Evolutionary conservation across 2,113 vertebrate genomes (phyloP).

Genomic region (Okapia johnstoni): DNA sequence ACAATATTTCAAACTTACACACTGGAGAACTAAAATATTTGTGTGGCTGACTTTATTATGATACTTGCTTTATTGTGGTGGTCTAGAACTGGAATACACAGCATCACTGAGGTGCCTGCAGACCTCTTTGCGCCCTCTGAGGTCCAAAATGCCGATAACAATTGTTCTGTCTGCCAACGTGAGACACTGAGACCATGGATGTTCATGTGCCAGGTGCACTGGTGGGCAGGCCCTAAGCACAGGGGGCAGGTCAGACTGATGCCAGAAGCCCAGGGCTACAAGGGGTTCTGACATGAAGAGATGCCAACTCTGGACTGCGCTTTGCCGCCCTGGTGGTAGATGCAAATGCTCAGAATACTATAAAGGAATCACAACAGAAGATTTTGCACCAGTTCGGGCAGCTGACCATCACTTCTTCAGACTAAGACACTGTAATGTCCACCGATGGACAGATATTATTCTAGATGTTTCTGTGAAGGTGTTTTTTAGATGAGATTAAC

Average conservation of each 20-base stretch:
- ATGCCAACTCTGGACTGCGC: background rate
- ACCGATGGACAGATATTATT: background rate
- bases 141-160: background rate
- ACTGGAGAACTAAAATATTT: background rate
- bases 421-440: background rate
- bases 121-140: background rate
- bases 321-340: background rate
- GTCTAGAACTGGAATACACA: background rate
- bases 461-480: background rate
- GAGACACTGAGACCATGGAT: background rate
- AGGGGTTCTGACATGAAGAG: background rate
- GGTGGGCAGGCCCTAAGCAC: background rate
- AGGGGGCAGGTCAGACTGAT: background rate
- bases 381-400: background rate
- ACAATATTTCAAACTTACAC: background rate
- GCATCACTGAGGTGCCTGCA: background rate
- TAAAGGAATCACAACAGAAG: background rate
- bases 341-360: background rate
- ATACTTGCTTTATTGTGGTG: background rate
- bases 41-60: background rate
- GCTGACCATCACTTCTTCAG: background rate
- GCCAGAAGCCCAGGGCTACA: background rate
- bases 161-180: background rate
- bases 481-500: background rate
- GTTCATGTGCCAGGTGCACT: background rate